Evolutionary conservation across 2,797 vertebrate genomes (phyloP).

Genomic region (Coranthus polyacanthus): DNA sequence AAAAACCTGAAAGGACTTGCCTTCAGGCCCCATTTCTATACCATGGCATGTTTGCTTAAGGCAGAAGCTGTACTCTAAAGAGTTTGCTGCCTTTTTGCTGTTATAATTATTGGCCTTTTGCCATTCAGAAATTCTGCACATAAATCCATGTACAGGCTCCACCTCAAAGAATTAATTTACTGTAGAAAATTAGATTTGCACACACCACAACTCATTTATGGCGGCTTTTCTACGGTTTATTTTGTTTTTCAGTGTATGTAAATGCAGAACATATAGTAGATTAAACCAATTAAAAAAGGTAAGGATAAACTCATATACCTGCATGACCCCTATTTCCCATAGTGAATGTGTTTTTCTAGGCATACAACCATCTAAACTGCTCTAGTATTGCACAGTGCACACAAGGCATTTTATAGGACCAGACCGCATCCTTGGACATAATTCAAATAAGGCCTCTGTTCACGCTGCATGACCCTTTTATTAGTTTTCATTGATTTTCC

Average conservation of each 20-base stretch:
- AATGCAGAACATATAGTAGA: not conserved
- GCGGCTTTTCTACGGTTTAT: not conserved
- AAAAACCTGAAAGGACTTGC: not conserved
- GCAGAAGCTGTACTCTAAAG: no score
- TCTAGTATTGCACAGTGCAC: conserved; percentile 36
- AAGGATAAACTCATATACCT: conserved; percentile 5
- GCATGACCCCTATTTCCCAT: conserved; percentile 1
- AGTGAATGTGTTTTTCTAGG: conserved; percentile 13
- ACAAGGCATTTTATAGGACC: conserved; percentile 44
- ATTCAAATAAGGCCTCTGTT: conserved; percentile 68
- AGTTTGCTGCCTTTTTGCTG: no score
- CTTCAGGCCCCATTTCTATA: conserved; percentile 6
- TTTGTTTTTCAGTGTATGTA: conserved; percentile 5
- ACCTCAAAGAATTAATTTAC: not conserved
- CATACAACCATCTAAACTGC: conserved; percentile 13
- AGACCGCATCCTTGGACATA: conserved; percentile 58
- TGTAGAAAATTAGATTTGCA: not conserved
- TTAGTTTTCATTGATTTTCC: conserved; percentile 76
- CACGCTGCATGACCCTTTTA: conserved; percentile 68
- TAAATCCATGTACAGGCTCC: not conserved
- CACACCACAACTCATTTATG: not conserved
- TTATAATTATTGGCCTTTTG: no score
- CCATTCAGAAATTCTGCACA: no score
- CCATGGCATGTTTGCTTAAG: not conserved
- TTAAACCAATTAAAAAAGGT: conserved; percentile 14